Evolutionary conservation across 2,113 vertebrate genomes (phyloP).

Genomic region (Willisornis vidua): DNA sequence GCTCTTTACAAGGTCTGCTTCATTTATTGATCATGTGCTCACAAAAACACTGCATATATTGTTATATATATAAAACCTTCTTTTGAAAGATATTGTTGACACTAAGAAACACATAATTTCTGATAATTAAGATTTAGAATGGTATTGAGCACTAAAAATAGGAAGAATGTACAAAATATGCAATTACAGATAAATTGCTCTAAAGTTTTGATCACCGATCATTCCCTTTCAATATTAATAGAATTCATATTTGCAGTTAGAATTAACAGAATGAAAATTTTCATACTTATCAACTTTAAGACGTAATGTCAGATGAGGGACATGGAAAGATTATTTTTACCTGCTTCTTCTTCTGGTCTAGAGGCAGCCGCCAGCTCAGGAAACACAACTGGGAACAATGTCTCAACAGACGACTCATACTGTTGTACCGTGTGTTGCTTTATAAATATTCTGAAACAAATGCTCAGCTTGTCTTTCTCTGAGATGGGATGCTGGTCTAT

Average conservation of each 20-base stretch:
- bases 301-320: background rate
- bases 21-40: background rate
- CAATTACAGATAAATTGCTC: background rate
- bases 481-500: background rate
- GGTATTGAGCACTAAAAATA: background rate
- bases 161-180: background rate
- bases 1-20: background rate
- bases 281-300: background rate
- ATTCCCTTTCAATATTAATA: background rate
- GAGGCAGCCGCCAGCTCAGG: background rate
- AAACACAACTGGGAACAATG: rapidly evolving
- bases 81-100: background rate
- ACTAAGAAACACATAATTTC: background rate
- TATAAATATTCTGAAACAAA: background rate
- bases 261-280: background rate
- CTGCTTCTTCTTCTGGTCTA: background rate
- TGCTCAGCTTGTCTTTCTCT: background rate
- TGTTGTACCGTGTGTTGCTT: background rate
- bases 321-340: background rate
- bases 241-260: background rate
- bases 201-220: background rate
- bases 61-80: background rate
- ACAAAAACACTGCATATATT: background rate
- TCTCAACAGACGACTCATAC: background rate
- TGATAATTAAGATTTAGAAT: background rate